A percentile compares a stretch with the other conserved stretches of the same genome.
phyloP scores from a whole-genome alignment of 1,140 invertebrate genomes.

The Megalonaias nervosa region DNA sequence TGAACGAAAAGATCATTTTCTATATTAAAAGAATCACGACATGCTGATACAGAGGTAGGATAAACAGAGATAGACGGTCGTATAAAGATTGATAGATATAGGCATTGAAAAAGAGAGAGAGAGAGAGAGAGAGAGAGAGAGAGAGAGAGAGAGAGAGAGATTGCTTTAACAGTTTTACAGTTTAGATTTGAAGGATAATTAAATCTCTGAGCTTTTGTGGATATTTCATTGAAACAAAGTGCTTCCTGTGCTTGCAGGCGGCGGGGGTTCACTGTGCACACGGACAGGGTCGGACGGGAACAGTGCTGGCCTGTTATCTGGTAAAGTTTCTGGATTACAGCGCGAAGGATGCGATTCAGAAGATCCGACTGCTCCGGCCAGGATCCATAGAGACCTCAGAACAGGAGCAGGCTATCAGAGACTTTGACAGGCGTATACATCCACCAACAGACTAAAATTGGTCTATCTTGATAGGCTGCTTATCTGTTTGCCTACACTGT shows the following conservation, averaged over 20 bases:
- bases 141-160: no score
- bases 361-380: slow-evolving; percentile 77
- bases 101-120: no score
- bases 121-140: no score
- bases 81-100: no score
- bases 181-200: no score
- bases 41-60: neutral
- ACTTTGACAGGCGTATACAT: slow-evolving; percentile 70
- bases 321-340: slow-evolving; percentile 76
- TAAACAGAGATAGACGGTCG: neutral
- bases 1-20: neutral
- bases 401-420: slow-evolving; percentile 78
- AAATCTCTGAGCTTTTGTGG: neutral
- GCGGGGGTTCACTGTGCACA: slow-evolving; percentile 81
- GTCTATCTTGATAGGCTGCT: no score
- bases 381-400: slow-evolving; percentile 80
- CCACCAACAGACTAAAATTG: no score
- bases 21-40: neutral
- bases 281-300: slow-evolving; percentile 80
- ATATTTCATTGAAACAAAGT: neutral
- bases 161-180: neutral
- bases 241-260: slow-evolving; percentile 71
- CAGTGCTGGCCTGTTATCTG: slow-evolving; percentile 81
- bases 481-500: no score
- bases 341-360: slow-evolving; percentile 77